Base-by-base conservation (phyloP, 2,113 vertebrate species). In the Myotis davidii region DNA sequence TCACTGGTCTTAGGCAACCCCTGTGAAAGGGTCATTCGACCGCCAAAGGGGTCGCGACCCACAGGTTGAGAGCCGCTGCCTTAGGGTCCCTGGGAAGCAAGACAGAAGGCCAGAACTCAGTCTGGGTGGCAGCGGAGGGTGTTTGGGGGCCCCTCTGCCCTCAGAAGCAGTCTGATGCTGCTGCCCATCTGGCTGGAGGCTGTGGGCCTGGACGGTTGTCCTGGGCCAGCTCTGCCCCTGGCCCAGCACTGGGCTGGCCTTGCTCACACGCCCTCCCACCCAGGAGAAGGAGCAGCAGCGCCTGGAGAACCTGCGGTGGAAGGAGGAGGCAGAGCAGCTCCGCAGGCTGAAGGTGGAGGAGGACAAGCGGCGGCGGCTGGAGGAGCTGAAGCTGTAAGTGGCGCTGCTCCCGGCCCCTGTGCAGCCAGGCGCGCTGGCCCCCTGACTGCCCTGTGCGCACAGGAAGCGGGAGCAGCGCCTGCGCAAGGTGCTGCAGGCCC, bases 381-480 rank as follows among this genome's bases (percentile, higher is more conserved):
- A 99, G 29, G 99, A 99, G 85, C 97, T 98, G 0, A 99, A 98
- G 98, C 98, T 98, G 99, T 99, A 93, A 98, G 98, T 98, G 73
- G 4, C n/a, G 23, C 0, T 5, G 37, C 56, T 23, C 14, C 73
- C 0, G 0, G 37, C 61, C 52, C 18, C 27, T 0, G 0, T 59
- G 32, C 9, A 3, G 10, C 52, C 9, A 1, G 17, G 2, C 6
- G 2, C 2, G 1, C 1, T 11, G 69, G 67, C 2, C 64, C 20
- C 1, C 0, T 85, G 61, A 85, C 65, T 0, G 0, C 48, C 21
- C 32, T 13, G 17, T 83, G 82, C 64, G 93, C 96, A 1, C 91
- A 99, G 99, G 98, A 99, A 99, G 94, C 98, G 99, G 0, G 99
- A 99, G 50, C 99, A 99, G 95, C 99, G 99, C 59, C 97, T 99